Conservation (phyloP, 2,888 invertebrate genomes). For the Chaitophorus viminalis region DNA sequence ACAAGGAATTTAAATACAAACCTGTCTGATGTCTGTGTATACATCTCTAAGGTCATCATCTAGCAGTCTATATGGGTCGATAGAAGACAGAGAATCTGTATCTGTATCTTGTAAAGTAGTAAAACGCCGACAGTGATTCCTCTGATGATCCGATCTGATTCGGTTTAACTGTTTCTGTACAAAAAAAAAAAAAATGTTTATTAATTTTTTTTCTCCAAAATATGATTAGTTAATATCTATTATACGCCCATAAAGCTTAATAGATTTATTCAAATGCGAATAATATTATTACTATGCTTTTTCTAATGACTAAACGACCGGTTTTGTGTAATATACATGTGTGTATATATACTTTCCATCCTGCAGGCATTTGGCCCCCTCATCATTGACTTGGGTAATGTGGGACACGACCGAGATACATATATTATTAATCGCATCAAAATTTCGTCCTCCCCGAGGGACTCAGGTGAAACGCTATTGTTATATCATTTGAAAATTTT, state of each 20-base stretch:
- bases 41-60: constrained; percentile 88
- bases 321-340: constrained; percentile 34
- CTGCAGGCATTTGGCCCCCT: constrained; percentile 61
- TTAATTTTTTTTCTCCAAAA: constrained; percentile 1
- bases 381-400: constrained; percentile 40
- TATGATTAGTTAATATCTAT: constrained; percentile 19
- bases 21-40: constrained; percentile 86
- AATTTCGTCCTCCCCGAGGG: constrained; percentile 24
- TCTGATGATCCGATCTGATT: constrained; percentile 59
- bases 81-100: constrained; percentile 65
- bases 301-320: constrained; percentile 44
- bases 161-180: constrained; percentile 51
- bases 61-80: constrained; percentile 86
- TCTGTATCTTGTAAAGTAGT: constrained; percentile 57
- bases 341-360: constrained; percentile 58
- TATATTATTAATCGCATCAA: constrained; percentile 52
- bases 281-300: neutral
- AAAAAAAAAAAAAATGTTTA: constrained; percentile 9
- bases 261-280: constrained; percentile 44
- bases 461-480: neutral
- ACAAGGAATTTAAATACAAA: constrained; percentile 68
- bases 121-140: constrained; percentile 57
- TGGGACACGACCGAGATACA: constrained; percentile 61
- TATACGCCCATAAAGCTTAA: constrained; percentile 15
- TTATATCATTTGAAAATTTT: neutral